These are phyloP conservation scores for Meles meles DNA, from an alignment of 2,113 vertebrate genomes.

Conservation along the genomic window DNA sequence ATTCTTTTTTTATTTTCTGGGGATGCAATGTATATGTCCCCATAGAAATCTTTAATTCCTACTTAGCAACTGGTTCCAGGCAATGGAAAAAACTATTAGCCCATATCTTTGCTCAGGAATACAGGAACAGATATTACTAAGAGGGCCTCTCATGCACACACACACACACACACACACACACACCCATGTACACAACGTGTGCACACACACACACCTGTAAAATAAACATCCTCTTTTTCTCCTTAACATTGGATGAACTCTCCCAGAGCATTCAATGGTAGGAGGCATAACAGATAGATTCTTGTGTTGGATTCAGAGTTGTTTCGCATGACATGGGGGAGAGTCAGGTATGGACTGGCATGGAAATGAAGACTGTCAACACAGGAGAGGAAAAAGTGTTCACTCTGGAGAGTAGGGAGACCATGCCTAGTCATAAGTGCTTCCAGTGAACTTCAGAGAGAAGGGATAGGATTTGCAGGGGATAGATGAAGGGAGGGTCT, in stretches of 20 bases:
- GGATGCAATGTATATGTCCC: not conserved
- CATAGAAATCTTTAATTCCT: not conserved
- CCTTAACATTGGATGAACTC: not conserved
- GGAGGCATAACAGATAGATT: not conserved
- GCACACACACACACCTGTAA: not conserved
- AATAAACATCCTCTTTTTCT: not conserved
- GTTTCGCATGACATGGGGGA: not conserved
- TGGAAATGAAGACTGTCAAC: not conserved
- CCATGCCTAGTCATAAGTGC: accelerated
- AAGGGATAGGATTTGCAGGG: not conserved
- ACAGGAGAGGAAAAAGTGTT: not conserved
- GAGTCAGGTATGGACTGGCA: not conserved
- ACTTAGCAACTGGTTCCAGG: not conserved
- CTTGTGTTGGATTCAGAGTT: not conserved
- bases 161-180: not conserved
- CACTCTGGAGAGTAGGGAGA: not conserved
- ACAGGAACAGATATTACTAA: not conserved
- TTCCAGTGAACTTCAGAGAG: not conserved
- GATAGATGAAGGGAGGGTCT: not conserved
- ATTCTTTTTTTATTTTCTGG: not conserved
- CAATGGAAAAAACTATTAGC: not conserved
- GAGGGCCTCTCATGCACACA: not conserved
- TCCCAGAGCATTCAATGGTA: not conserved
- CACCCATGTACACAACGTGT: not conserved
- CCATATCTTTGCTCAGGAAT: not conserved